Percentiles rank a stretch among this genome's conserved stretches.
phyloP scores from a whole-genome alignment of 2,113 vertebrate genomes.

The Nerophis ophidion region DNA sequence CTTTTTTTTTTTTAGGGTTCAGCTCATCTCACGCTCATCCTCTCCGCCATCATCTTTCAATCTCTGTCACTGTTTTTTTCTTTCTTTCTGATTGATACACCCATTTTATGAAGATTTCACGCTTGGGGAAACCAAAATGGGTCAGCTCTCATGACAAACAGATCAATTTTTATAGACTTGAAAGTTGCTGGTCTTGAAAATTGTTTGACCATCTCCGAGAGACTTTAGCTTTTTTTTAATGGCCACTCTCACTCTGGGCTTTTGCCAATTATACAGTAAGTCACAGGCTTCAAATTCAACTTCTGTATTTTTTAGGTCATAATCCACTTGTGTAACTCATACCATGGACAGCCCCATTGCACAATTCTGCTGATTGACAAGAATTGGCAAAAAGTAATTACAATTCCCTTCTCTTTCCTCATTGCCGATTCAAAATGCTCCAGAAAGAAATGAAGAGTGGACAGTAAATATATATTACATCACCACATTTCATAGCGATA shows the following conservation, averaged over 20 bases:
- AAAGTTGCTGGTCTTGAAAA: constrained; percentile 78
- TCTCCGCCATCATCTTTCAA: constrained; percentile 54
- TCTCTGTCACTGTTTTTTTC: constrained; percentile 48
- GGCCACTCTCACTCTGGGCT: constrained; percentile 5
- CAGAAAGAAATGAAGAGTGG: neutral
- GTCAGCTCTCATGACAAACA: constrained; percentile 74
- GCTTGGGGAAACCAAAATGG: constrained; percentile 69
- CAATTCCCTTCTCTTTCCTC: no score
- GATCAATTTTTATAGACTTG: constrained; percentile 78
- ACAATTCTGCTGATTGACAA: constrained; percentile 7
- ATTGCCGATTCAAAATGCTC: no score
- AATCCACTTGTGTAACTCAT: constrained; percentile 32
- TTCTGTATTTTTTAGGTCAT: constrained; percentile 22
- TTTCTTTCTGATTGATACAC: constrained; percentile 74
- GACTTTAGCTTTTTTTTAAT: constrained; percentile 10
- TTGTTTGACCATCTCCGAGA: constrained; percentile 71
- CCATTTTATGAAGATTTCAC: constrained; percentile 75
- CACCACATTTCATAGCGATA: no score
- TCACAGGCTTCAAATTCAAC: constrained; percentile 6
- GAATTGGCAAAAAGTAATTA: constrained; percentile 18
- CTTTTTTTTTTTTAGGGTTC: constrained; percentile 7
- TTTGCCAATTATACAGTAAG: neutral
- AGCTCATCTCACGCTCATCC: constrained; percentile 26
- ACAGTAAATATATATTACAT: no score
- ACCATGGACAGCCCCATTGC: constrained; percentile 8